Evolutionary conservation across 1,140 invertebrate species (phyloP).

Genomic region (Drosophila punjabiensis): DNA sequence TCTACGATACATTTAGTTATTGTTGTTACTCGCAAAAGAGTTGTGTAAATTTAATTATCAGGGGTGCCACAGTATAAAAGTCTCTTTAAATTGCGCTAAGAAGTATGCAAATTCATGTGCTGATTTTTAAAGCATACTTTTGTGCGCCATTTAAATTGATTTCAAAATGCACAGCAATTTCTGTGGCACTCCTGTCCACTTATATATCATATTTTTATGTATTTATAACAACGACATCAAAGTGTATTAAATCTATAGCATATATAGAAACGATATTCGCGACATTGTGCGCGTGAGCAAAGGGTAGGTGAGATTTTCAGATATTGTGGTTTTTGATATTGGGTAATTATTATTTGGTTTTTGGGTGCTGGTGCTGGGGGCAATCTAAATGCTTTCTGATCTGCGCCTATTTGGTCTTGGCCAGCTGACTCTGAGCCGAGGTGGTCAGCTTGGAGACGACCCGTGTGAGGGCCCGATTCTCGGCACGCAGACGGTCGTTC

Average conservation of each 20-base stretch:
- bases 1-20: conserved; percentile 60
- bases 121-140: background rate
- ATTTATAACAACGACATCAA: conserved; percentile 57
- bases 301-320: conserved; percentile 4
- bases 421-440: conserved; percentile 88
- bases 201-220: conserved; percentile 34
- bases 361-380: conserved; percentile 34
- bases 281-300: conserved; percentile 41
- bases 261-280: conserved; percentile 40
- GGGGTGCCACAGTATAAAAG: background rate
- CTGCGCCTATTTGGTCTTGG: conserved; percentile 77
- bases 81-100: background rate
- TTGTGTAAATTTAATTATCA: conserved; percentile 18
- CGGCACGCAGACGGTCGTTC: conserved; percentile 97
- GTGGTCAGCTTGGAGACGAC: conserved; percentile 98
- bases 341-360: conserved; percentile 2
- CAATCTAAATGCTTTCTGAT: conserved; percentile 56
- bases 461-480: conserved; percentile 97
- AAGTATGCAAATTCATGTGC: background rate
- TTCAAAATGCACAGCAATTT: background rate
- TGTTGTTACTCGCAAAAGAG: conserved; percentile 45
- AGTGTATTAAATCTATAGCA: conserved; percentile 45
- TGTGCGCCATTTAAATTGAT: background rate
- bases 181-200: conserved; percentile 15
- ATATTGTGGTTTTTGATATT: conserved; percentile 2